A percentile compares a stretch with the other conserved stretches of the same genome.
Evolutionary conservation across 2,797 vertebrate species (phyloP).

Genomic region (Hipposideros larvatus): DNA sequence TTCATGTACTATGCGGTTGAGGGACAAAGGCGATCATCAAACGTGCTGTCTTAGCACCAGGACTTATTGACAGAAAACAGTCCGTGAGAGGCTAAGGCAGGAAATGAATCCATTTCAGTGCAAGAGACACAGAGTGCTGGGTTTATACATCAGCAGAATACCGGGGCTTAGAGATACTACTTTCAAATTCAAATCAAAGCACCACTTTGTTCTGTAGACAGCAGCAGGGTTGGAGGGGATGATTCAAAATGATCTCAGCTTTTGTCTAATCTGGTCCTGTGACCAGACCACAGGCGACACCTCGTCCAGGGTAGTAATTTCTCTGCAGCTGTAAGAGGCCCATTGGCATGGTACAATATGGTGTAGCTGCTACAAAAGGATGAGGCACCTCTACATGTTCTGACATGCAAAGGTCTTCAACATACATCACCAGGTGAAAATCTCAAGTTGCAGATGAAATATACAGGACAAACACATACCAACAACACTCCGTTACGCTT

Average conservation of each 20-base stretch:
- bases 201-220: neutral
- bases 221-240: neutral
- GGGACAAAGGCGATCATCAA: neutral
- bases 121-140: neutral
- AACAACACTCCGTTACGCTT: no score
- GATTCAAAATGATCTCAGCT: conserved; percentile 68
- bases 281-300: neutral
- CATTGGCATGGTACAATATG: accelerated
- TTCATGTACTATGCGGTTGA: neutral
- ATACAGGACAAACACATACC: neutral
- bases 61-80: neutral
- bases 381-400: neutral
- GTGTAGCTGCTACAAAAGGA: neutral
- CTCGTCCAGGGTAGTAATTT: conserved; percentile 1
- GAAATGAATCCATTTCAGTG: neutral
- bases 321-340: conserved; percentile 5
- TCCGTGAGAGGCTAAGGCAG: neutral
- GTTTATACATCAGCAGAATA: neutral
- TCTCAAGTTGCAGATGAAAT: neutral
- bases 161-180: neutral
- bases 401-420: neutral
- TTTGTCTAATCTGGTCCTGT: conserved; percentile 59
- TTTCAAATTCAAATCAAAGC: conserved; percentile 35
- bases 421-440: neutral
- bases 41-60: neutral